Base-by-base conservation (phyloP, 2,797 vertebrate species). In the Iguana delicatissima region DNA sequence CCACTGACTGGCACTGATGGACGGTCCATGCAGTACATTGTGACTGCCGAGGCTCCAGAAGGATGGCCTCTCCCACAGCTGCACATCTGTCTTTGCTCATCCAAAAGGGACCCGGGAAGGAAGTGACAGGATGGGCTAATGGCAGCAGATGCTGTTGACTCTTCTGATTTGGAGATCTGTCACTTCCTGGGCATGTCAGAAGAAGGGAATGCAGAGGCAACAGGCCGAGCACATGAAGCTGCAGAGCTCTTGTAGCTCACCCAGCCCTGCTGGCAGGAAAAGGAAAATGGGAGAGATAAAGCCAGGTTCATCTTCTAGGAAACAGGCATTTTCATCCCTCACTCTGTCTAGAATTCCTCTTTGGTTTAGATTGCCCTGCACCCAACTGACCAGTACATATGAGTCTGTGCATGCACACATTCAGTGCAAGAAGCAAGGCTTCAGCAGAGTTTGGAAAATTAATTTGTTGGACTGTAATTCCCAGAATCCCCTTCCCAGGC, bases 131-230 rank as follows among this genome's bases (percentile, higher is more conserved):
- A 18, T 59, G 52, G 29, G 4, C 50, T 80, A 73, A 83, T 83
- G 26, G 64, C 80, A 74, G 35, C 1, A 6, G 80, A 74, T 18
- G 10, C 80, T 18, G 52, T 74, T 42, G 50, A 73, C 80, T 83
- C 35, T 10, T 55, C 26, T 22, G 38, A 74, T 80, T 82, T 52
- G 4, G 55, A 12, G 52, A 52, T 29, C 80, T 89, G 87, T 89
- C 87, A 89, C 50, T 59, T 89, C 50, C 35, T 42, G 35, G 81
- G 67, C 52, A 52, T 74, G 50, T 72, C 87, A 83, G 80, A 1
- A 24, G 14, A 59, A 74, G 4, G 35, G 52, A 57, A 57, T 7
- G n/a, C 1, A n/a, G 87, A 59, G 10, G 79, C 10, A 29, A 55
- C 35, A 13, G 24, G 67, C 67, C 1, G 80, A 59, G 80, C 59